Evolutionary conservation across 2,888 invertebrate species (phyloP), one percentile per base, ranked within the genome.

Genomic region (Folsomia manolachei): DNA sequence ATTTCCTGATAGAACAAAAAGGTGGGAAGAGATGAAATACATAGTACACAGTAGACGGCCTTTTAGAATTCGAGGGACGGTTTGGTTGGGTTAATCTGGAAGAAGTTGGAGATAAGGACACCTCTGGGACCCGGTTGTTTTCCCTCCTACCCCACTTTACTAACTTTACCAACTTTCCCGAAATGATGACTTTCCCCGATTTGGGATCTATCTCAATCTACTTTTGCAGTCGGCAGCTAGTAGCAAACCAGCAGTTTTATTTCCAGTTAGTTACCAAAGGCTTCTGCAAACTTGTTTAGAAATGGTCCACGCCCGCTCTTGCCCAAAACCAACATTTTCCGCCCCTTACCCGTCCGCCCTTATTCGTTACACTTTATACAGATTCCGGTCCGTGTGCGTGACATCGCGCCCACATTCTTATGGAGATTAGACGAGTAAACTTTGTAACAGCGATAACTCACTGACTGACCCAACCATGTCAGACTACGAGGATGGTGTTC

Each of bases 41-140:
- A n/a, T n/a, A n/a, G n/a, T n/a, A n/a, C n/a, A n/a, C n/a, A n/a
- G n/a, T n/a, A n/a, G n/a, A n/a, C n/a, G 56, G 7, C 19, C 4
- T 56, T 18, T 7, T 7, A 21, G 56, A 56, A 56, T 56, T n/a
- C 39, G 39, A 39, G 56, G 56, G 56, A 56, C 39, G 56, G 56
- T 51, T 51, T 51, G 18, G 7, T 56, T 56, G 56, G 56, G 4
- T 63, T 63, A 63, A 63, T 63, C 63, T 63, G 63, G 27, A 27
- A 25, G 63, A 63, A 27, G 63, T 63, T 27, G 63, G 63, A 63
- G 63, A 63, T 63, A 63, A 63, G 63, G 63, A 63, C 63, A 63
- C 63, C 63, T 63, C 63, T 63, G 63, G 63, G 63, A 63, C 63
- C 4, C 26, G 18, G 19, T 63, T 63, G 27, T 63, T 63, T 63